Percentiles rank a stretch among this genome's conserved stretches.
Evolutionary conservation across 64 coral and sea anemone genomes (phyloP).

Genomic region (Montipora foliosa): DNA sequence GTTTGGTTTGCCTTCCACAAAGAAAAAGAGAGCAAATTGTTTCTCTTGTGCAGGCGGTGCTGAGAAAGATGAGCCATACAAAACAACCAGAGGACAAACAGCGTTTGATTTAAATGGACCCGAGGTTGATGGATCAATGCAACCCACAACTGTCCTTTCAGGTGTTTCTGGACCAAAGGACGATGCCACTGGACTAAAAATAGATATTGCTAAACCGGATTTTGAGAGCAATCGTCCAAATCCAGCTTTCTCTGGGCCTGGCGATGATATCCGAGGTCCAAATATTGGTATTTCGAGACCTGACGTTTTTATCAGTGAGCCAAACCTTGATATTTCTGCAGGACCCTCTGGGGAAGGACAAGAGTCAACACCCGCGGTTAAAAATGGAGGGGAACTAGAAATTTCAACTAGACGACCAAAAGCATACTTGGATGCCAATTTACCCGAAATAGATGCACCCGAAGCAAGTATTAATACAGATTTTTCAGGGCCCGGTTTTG

Average conservation of each 20-base stretch:
- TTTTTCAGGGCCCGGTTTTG: background rate
- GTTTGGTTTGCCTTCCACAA: background rate
- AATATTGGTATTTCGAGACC: background rate
- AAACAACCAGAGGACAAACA: background rate
- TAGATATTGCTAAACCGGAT: background rate
- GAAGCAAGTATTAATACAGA: background rate
- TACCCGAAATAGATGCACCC: background rate
- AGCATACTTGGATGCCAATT: background rate
- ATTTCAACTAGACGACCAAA: background rate
- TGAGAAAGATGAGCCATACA: slow-evolving; percentile 14
- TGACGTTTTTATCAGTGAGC: background rate
- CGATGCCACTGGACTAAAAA: background rate
- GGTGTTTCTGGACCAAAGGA: background rate
- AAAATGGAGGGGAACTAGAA: background rate
- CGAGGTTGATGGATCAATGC: slow-evolving; percentile 8
- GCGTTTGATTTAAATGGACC: background rate
- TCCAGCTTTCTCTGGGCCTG: background rate
- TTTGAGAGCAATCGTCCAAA: background rate
- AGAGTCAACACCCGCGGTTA: background rate
- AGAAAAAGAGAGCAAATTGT: slow-evolving; percentile 29
- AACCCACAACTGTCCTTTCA: background rate
- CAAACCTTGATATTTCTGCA: background rate
- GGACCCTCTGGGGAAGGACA: background rate
- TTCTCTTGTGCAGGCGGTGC: background rate
- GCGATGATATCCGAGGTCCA: background rate